Evolutionary conservation across 2,797 vertebrate genomes (phyloP), one percentile per base, ranked within the genome.

Genomic region (Ispidina picta): DNA sequence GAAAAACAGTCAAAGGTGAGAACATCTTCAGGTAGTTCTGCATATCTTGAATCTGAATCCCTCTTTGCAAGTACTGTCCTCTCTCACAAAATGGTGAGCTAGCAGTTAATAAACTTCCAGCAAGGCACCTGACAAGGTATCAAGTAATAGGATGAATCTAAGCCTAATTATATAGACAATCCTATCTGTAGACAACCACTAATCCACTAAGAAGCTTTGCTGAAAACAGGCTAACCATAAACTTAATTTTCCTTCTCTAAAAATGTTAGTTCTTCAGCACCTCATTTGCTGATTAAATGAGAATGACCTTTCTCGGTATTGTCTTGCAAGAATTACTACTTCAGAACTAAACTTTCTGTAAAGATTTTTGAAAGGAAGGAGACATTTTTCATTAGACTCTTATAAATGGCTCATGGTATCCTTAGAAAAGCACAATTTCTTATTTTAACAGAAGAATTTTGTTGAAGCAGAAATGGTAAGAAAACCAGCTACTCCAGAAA

Each of bases 141-240:
- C 54, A 85, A 64, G 62, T 89, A 89, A 87, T 56, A 87, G 87
- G 65, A 93, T 89, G 16, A 89, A 71, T 83, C 75, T 89, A 89
- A 93, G 79, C 54, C 62, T 83, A 90, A 87, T 83, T 89, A 68
- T 48, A 68, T 46, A 77, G 72, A 87, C 82, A 90, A 94, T 84
- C 58, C 69, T 71, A 85, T 75, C 62, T 89, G 51, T 55, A 94
- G 69, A 93, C 82, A 78, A 87, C 37, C 43, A 73, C 26, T 83
- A 94, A 95, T 91, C 46, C 73, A 81, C 22, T 87, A 91, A 92
- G 87, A 87, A 77, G 73, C 65, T 92, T 89, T n/a, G 1, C 41
- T 81, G 65, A 90, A 95, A 87, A 89, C 48, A 77, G 31, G 4
- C 26, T 87, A 92, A 86, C 26, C 13, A 80, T 10, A 70, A 94